Base-by-base conservation (phyloP, 2,113 vertebrate species). In the Alligator mississippiensis region DNA sequence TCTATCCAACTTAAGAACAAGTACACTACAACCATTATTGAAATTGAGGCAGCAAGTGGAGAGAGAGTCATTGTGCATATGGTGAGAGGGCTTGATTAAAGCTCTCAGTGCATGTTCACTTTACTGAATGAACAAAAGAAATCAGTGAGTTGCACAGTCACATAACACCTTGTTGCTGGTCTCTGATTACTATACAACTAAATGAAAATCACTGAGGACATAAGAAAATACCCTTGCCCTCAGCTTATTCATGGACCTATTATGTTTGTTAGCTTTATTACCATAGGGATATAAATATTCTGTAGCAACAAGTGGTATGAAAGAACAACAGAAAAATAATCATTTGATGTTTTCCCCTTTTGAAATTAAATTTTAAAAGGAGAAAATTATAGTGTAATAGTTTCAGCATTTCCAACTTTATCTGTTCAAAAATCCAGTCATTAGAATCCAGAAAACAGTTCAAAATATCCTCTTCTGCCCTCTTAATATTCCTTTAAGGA, bases 1-100 rank as follows among this genome's bases (percentile, higher is more conserved):
- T 91, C 83, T 94, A 28, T 82, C 85, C 83, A 74, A 77, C 77
- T 93, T 94, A 70, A 94, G 96, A 95, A 95, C 90, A 97, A 96
- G 89, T 95, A 96, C 93, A 93, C 91, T 97, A 96, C 84, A 97
- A 96, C 90, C 80, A 95, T 94, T 89, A 95, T 96, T 96, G 94
- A 97, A 94, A 82, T 92, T 82, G 85, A 92, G 93, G 89, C 94
- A 82, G 57, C 80, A 91, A 95, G 90, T 96, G 93, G 84, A 95
- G 90, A 79, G 62, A 96, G 92, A 89, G 87, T 92, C 90, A 85
- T 96, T 96, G 83, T 85, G 86, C 54, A 25, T 78, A 57, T 63
- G 22, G 80, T 60, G 74, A 93, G 85, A 93, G 89, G 92, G 79
- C 76, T 93, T 95, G 95, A 93, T 93, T 93, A 76, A 93, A 95